These are phyloP conservation scores for Andrena chrysosceles DNA, from an alignment of 2,888 invertebrate species.

Conservation along the genomic window DNA sequence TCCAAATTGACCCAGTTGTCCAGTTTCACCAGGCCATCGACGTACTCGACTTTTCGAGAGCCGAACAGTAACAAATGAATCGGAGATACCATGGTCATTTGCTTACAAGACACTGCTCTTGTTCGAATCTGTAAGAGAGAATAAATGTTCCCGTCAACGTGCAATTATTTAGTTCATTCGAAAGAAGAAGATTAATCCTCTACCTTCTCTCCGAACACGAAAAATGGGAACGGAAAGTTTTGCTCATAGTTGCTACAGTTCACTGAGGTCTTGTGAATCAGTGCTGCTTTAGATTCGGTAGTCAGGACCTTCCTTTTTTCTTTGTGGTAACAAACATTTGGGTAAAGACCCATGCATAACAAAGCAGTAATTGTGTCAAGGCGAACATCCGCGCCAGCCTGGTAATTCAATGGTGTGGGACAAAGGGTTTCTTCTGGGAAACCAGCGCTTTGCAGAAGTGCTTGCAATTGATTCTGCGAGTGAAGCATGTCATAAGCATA, in stretches of 20 bases:
- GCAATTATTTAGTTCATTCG: neutral
- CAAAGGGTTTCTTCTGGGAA: slow-evolving; percentile 96
- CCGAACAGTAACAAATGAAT: slow-evolving; percentile 97
- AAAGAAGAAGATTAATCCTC: slow-evolving; percentile 5
- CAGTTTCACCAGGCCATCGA: slow-evolving; percentile 91
- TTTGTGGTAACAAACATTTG: slow-evolving; percentile 98
- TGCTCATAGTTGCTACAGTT: slow-evolving; percentile 95
- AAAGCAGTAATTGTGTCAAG: slow-evolving; percentile 94
- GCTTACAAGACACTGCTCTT: slow-evolving; percentile 97
- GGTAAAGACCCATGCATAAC: slow-evolving; percentile 96
- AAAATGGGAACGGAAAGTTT: slow-evolving; percentile 96
- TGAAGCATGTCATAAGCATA: neutral
- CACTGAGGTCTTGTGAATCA: slow-evolving; percentile 98
- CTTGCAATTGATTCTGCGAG: slow-evolving; percentile 88
- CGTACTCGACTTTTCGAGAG: slow-evolving; percentile 93
- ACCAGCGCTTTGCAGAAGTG: slow-evolving; percentile 90
- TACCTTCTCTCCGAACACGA: slow-evolving; percentile 98
- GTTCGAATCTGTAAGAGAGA: slow-evolving; percentile 90
- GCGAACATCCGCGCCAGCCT: slow-evolving; percentile 91
- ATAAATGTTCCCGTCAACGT: slow-evolving; percentile 23
- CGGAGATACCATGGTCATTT: slow-evolving; percentile 98
- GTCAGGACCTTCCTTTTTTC: slow-evolving; percentile 98
- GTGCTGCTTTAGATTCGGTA: slow-evolving; percentile 96
- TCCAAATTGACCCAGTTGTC: slow-evolving; percentile 98
- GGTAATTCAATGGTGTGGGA: slow-evolving; percentile 90